Evolutionary conservation across 2,113 vertebrate species (phyloP), one percentile per base, ranked within the genome.

Genomic region (Malurus alboscapulatus): DNA sequence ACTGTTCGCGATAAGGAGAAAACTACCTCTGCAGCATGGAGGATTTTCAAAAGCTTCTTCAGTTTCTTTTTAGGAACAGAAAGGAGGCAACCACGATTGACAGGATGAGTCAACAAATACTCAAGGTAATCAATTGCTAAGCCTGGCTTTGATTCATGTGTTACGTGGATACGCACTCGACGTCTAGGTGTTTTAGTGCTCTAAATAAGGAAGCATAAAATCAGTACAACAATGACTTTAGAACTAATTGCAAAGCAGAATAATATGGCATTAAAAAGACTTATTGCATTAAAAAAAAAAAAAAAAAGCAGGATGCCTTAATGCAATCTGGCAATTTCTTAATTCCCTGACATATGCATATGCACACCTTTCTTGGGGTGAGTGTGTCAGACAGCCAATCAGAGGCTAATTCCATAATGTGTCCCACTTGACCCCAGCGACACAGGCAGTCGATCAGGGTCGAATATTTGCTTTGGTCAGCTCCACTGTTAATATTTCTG

Each of bases 401-500:
- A 2, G 91, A 98, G 78, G 98, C 68, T 40, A 99, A 97, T 44
- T 99, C 98, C 32, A 99, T n/a, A 77, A 99, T 1, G 24, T 98
- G 97, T 16, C 97, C 97, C 44, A 98, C 97, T 93, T 98, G 98
- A 13, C 98, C 99, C 99, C 99, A 99, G 91, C 97, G 96, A 94
- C 99, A 99, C 53, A 99, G 82, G 91, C 99, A 99, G 97, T 99
- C 98, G 6, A 99, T 96, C 84, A 99, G 95, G 62, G 96, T 95
- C 24, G 96, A 95, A 68, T 98, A 99, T 87, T 97, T 97, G 17
- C 88, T 93, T 63, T 97, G 97, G 25, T 80, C 84, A 7, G 97
- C 94, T 44, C 95, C 98, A 16, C 68, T 76, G 54, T 98, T 97
- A 87, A 98, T 95, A 92, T 93, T 98, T 90, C 97, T 98, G 96